phyloP scores from a whole-genome alignment of 2,888 invertebrate species.

The Drosophila stalkeri region DNA sequence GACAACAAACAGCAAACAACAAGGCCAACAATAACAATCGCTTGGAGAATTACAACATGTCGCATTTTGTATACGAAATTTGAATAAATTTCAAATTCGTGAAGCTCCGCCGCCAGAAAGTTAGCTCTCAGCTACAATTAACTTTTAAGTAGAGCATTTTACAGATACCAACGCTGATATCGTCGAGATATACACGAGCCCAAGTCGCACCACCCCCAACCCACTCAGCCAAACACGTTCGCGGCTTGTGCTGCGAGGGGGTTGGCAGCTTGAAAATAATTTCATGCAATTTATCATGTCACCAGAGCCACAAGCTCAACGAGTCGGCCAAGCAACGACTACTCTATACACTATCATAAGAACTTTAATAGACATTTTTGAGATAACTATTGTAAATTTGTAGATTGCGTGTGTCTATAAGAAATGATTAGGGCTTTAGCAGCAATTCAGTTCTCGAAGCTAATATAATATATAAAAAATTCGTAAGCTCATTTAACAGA shows the following conservation, averaged over 20 bases:
- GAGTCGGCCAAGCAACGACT: conserved; percentile 14
- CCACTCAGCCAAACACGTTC: not conserved
- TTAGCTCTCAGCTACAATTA: conserved; percentile 76
- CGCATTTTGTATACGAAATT: conserved; percentile 71
- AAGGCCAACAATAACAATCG: conserved; percentile 40
- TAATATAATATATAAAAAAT: too few species aligned
- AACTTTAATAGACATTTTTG: not conserved
- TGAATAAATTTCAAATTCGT: conserved; percentile 79
- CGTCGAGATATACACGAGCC: conserved; percentile 50
- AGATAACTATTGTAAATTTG: too few species aligned
- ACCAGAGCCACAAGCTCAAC: conserved; percentile 29
- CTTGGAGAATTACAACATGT: conserved; percentile 76
- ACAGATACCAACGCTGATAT: conserved; percentile 77
- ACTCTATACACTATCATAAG: conserved; percentile 30
- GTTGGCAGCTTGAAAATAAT: conserved; percentile 71
- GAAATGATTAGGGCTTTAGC: too few species aligned
- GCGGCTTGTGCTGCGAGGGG: not conserved
- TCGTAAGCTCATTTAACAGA: too few species aligned
- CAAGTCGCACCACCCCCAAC: not conserved
- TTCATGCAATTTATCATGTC: conserved; percentile 82
- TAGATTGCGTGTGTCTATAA: too few species aligned
- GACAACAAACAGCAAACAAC: conserved; percentile 18
- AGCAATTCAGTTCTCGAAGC: too few species aligned
- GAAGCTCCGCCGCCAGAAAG: conserved; percentile 44
- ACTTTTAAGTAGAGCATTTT: conserved; percentile 80